Evolutionary conservation across 2,888 invertebrate species (phyloP).

Genomic region (Dichetophora obliterata): DNA sequence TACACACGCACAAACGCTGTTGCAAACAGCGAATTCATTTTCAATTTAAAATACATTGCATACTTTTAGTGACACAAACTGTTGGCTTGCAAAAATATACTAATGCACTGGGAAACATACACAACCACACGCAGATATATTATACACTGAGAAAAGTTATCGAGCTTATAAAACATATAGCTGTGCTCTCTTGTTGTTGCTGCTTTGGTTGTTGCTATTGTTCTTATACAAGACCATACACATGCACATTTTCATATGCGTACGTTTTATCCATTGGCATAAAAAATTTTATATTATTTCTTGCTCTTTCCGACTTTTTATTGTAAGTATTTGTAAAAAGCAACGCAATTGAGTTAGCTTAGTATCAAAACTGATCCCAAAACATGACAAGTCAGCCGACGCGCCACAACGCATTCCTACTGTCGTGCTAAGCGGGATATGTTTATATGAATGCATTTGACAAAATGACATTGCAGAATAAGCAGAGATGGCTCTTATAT

Average conservation of each 20-base stretch:
- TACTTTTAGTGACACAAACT: constrained; percentile 11
- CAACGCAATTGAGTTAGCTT: not conserved
- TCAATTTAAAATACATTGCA: constrained; percentile 26
- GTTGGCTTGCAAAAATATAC: not conserved
- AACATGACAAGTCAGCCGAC: constrained; percentile 2
- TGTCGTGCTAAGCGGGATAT: not conserved
- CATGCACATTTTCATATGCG: too few relatives aligned
- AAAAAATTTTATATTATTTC: not conserved
- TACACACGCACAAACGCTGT: too few relatives aligned
- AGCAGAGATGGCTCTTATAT: not conserved
- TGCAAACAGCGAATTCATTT: constrained; percentile 11
- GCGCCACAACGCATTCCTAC: not conserved
- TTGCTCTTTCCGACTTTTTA: not conserved
- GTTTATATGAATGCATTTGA: not conserved
- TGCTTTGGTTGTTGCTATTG: constrained; percentile 6
- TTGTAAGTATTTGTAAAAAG: not conserved
- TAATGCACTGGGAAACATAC: constrained; percentile 5
- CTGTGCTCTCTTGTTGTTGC: not conserved
- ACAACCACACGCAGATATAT: not conserved
- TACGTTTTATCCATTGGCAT: not conserved
- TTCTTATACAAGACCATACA: not conserved
- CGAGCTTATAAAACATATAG: not conserved
- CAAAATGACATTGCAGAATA: not conserved
- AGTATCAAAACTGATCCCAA: not conserved
- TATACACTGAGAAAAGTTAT: not conserved